These are phyloP conservation scores for Ginglymostoma cirratum DNA, from an alignment of 2,113 vertebrate genomes.

Conservation along the genomic window DNA sequence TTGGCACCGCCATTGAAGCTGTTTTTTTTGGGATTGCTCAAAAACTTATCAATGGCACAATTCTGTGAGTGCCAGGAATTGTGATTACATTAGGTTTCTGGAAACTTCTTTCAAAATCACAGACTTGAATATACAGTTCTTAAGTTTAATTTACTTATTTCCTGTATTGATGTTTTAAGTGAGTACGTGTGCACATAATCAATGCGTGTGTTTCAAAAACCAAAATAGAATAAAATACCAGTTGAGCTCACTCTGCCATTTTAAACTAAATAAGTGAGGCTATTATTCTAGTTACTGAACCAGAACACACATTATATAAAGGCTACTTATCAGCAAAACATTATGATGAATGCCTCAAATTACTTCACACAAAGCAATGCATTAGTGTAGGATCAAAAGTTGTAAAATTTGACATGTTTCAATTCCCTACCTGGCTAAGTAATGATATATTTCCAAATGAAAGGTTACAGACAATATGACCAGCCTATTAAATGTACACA, in stretches of 20 bases:
- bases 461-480: background rate
- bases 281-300: background rate
- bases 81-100: constrained; percentile 20
- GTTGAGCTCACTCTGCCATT: background rate
- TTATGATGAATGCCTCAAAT: background rate
- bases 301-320: background rate
- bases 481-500: background rate
- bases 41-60: background rate
- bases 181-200: background rate
- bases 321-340: background rate
- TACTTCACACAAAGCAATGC: background rate
- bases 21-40: background rate
- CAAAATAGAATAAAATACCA: constrained; percentile 18
- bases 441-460: background rate
- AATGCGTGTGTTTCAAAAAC: background rate
- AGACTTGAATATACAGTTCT: background rate
- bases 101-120: constrained; percentile 14
- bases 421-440: background rate
- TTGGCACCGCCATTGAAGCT: background rate
- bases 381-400: background rate
- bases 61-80: constrained; percentile 6
- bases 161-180: background rate
- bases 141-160: background rate
- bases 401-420: background rate
- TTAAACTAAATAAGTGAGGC: background rate